Base-by-base conservation (phyloP, 2,888 invertebrate species). In the Glyphotaelius pellucidus region DNA sequence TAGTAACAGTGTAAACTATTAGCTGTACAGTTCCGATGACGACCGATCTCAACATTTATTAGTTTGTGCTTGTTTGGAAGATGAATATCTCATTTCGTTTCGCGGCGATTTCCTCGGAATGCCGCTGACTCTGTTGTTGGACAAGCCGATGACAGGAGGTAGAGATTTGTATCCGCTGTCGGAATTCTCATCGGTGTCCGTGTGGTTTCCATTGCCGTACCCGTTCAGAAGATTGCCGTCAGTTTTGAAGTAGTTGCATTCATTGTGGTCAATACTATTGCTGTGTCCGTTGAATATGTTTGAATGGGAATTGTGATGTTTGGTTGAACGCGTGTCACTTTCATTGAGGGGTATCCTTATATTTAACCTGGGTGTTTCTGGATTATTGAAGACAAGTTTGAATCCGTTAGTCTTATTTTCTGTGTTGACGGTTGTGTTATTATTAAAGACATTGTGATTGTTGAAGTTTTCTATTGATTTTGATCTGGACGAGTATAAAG, bases 401-500 rank as follows among this genome's bases (percentile, higher is more conserved):
- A 38, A 67, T 79, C 90, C 91, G 67, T 91, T 91, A 30, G 87
- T 47, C 31, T 90, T 93, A 30, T 81, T 90, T 83, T 38, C 4
- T n/a, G 42, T 25, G 15, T n/a, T 67, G 67, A 67, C 9, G 9
- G 9, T 31, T 84, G 84, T n/a, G 47, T 67, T 31, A 52, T 47
- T 87, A 31, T 31, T 31, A 19, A 47, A 87, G 15, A 87, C n/a
- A 19, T 81, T 91, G 38, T 92, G 89, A 79, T 90, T 86, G 92
- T 95, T 95, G 93, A 96, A 96, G 94, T 96, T 96, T 93, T 96
- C 96, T 94, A 96, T 96, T 15, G 96, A 96, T n/a, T 95, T 95
- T 81, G 96, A 96, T 94, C 96, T 94, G 85, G 95, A 94, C 11
- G 95, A 94, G 94, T 95, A 95, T 38, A 95, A 94, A 14, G 94